phyloP scores from a whole-genome alignment of 2,888 invertebrate species.

The Erynnis tages region DNA sequence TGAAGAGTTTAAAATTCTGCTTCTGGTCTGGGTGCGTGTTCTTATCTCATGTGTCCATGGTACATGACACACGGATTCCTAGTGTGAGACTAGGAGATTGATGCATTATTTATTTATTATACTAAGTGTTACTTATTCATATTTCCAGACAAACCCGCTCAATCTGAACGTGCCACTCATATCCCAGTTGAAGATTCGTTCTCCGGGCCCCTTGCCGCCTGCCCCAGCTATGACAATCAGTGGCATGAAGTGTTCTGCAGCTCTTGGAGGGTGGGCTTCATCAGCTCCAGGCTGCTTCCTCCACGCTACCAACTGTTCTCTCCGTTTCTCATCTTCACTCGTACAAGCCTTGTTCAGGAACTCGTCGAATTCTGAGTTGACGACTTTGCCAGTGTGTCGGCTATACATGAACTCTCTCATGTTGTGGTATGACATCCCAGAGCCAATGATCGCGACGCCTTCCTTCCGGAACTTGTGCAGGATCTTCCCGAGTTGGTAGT shows the following conservation, averaged over 20 bases:
- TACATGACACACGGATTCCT: no score
- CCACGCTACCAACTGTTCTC: slow-evolving; percentile 54
- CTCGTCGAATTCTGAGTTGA: slow-evolving; percentile 68
- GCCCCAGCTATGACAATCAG: slow-evolving; percentile 68
- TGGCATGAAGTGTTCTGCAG: slow-evolving; percentile 74
- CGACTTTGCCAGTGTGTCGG: slow-evolving; percentile 43
- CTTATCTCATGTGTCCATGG: no score
- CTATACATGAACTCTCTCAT: slow-evolving; percentile 63
- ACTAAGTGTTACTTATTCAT: slow-evolving; percentile 49
- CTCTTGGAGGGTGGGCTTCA: slow-evolving; percentile 62
- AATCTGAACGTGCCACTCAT: slow-evolving; percentile 61
- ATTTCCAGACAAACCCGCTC: slow-evolving; percentile 70
- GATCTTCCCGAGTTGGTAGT: slow-evolving; percentile 62
- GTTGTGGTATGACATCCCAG: slow-evolving; percentile 75
- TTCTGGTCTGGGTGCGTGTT: no score
- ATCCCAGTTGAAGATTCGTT: slow-evolving; percentile 72
- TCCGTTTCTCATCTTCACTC: slow-evolving; percentile 49
- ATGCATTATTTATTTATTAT: no score
- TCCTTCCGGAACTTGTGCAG: slow-evolving; percentile 64
- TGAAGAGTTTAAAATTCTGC: no score
- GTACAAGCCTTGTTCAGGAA: slow-evolving; percentile 63
- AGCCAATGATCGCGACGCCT: slow-evolving; percentile 65
- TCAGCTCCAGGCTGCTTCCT: slow-evolving; percentile 58
- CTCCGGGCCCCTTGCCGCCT: slow-evolving; percentile 56
- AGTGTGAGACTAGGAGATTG: no score